phyloP scores from a whole-genome alignment of 2,888 invertebrate species.

The Strigamia crassipes region DNA sequence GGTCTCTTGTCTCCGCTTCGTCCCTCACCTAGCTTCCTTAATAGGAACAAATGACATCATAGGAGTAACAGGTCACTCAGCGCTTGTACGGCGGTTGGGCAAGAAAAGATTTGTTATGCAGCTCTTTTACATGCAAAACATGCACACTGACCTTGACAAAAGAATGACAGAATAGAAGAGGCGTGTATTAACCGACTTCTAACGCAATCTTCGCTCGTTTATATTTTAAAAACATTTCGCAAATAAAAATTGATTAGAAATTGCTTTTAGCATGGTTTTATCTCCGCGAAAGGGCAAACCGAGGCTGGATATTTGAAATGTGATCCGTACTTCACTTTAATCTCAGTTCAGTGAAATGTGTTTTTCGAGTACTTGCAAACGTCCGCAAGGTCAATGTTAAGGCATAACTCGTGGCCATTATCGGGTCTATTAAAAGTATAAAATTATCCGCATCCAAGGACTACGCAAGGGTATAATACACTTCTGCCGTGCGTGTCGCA shows the following conservation, averaged over 20 bases:
- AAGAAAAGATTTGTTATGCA: neutral
- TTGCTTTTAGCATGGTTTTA: neutral
- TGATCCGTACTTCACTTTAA: constrained; percentile 40
- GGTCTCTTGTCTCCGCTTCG: neutral
- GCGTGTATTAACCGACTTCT: neutral
- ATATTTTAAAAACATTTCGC: neutral
- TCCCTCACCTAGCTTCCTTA: neutral
- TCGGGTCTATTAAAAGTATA: constrained; percentile 35
- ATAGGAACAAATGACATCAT: constrained; percentile 32
- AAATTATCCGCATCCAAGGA: constrained; percentile 26
- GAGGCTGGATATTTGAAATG: neutral
- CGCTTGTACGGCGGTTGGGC: neutral
- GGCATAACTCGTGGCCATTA: constrained; percentile 32
- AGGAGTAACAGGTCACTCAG: constrained; percentile 26
- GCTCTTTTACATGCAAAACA: constrained; percentile 41
- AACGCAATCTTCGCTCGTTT: too few relatives aligned
- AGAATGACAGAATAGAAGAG: neutral
- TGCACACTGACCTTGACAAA: constrained; percentile 38
- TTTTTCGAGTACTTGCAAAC: neutral
- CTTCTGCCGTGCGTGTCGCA: neutral
- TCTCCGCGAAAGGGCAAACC: constrained; percentile 7
- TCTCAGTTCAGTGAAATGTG: neutral
- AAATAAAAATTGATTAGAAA: neutral
- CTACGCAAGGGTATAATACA: neutral
- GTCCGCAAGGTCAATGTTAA: constrained; percentile 35